Conservation (phyloP, 1,140 invertebrate genomes). For the Glossosoma conforme region DNA sequence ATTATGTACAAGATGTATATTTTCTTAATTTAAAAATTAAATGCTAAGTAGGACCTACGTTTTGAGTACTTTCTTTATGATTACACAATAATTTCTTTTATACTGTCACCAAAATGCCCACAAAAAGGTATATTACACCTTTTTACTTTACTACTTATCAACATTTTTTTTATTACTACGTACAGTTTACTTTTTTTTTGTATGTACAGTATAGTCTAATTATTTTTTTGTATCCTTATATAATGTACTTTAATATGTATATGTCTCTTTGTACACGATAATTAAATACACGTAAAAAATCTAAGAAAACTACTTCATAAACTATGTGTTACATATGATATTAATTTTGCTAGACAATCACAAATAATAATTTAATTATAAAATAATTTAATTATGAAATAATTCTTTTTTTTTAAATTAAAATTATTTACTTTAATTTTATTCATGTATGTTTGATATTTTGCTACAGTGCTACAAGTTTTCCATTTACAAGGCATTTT, state of each 20-base stretch:
- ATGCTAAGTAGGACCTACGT: background rate
- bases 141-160: no score
- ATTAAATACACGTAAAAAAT: constrained; percentile 5
- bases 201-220: background rate
- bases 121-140: constrained; percentile 15
- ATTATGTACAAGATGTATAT: constrained; percentile 7
- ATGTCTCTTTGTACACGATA: background rate
- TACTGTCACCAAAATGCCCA: constrained; percentile 31
- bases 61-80: constrained; percentile 8
- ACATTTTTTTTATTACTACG: background rate
- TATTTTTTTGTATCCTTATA: constrained; percentile 1
- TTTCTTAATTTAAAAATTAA: constrained; percentile 5
- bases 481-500: no score
- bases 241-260: constrained; percentile 2
- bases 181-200: background rate
- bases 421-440: no score
- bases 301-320: background rate
- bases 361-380: no score
- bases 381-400: no score
- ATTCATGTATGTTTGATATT: no score
- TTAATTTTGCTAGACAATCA: constrained; percentile 6
- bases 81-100: constrained; percentile 14
- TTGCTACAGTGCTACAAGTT: no score
- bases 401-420: no score
- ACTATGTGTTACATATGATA: background rate